These are phyloP conservation scores for Protosalanx chinensis DNA, from an alignment of 2,797 vertebrate species.

Conservation along the genomic window DNA sequence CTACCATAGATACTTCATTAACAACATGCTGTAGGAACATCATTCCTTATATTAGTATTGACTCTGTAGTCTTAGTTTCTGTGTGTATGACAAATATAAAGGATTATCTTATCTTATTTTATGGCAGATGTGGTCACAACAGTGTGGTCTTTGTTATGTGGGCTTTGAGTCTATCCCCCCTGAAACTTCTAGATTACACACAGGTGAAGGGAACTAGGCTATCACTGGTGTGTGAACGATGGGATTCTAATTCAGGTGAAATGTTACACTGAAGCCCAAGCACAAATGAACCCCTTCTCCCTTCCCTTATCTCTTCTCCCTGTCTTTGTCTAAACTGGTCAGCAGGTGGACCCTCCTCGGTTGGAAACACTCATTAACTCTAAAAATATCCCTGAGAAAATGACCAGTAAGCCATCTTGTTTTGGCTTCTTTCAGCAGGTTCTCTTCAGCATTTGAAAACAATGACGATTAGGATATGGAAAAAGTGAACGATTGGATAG, in stretches of 20 bases:
- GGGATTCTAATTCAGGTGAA: not conserved
- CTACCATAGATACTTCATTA: not conserved
- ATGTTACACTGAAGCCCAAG: not conserved
- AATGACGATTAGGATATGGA: not conserved
- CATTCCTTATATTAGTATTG: not conserved
- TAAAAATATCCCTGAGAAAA: constrained; percentile 11
- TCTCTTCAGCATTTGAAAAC: not conserved
- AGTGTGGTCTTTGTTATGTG: constrained; percentile 33
- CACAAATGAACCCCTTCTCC: not conserved
- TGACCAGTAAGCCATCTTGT: not conserved
- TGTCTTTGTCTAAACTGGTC: not conserved
- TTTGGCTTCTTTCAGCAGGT: not conserved
- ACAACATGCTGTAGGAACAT: not conserved
- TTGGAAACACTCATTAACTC: not conserved
- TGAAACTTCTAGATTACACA: not conserved
- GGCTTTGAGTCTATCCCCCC: not conserved
- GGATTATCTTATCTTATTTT: not conserved
- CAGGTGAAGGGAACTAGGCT: not conserved
- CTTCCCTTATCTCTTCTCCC: not conserved
- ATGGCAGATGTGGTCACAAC: constrained; percentile 11
- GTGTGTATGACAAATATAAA: not conserved
- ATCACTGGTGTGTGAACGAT: no score
- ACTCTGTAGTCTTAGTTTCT: not conserved
- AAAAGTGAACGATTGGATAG: not conserved
- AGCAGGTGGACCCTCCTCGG: not conserved